A percentile compares a stretch with the other conserved stretches of the same genome.
Evolutionary conservation across 2,888 invertebrate species (phyloP).

Genomic region (Dorcus parallelipipedus): DNA sequence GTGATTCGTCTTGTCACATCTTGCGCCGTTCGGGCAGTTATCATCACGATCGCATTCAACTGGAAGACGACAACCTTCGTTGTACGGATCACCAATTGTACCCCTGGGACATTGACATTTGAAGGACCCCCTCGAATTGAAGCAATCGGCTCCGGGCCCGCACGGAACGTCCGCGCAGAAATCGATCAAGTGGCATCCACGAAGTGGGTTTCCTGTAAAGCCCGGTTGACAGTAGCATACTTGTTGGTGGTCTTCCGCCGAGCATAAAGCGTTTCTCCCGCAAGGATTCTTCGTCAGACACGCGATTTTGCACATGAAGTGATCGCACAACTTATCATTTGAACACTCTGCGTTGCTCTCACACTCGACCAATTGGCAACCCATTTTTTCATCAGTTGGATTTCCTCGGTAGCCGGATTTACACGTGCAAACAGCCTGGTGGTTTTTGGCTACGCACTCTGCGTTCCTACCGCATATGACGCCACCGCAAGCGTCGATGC

Average conservation of each 20-base stretch:
- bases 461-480: slow-evolving; percentile 80
- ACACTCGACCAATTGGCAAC: slow-evolving; percentile 80
- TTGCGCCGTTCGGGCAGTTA: slow-evolving; percentile 79
- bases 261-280: slow-evolving; percentile 80
- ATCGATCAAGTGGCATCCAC: slow-evolving; percentile 71
- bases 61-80: slow-evolving; percentile 77
- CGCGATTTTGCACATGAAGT: slow-evolving; percentile 80
- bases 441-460: slow-evolving; percentile 69
- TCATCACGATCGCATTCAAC: slow-evolving; percentile 75
- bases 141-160: slow-evolving; percentile 75
- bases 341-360: slow-evolving; percentile 67
- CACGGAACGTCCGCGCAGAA: slow-evolving; percentile 77
- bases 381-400: slow-evolving; percentile 68
- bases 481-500: slow-evolving; percentile 71
- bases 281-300: slow-evolving; percentile 81
- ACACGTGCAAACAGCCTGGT: slow-evolving; percentile 74
- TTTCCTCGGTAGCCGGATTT: slow-evolving; percentile 74
- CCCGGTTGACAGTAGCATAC: slow-evolving; percentile 85
- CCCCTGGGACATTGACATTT: slow-evolving; percentile 76
- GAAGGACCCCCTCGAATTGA: slow-evolving; percentile 74
- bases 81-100: slow-evolving; percentile 81
- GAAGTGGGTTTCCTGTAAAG: slow-evolving; percentile 73
- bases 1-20: slow-evolving; percentile 69
- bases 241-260: slow-evolving; percentile 77
- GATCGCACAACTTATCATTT: slow-evolving; percentile 79